Conservation (phyloP, 1,140 invertebrate species). For the Drosophila quadrilineata region DNA sequence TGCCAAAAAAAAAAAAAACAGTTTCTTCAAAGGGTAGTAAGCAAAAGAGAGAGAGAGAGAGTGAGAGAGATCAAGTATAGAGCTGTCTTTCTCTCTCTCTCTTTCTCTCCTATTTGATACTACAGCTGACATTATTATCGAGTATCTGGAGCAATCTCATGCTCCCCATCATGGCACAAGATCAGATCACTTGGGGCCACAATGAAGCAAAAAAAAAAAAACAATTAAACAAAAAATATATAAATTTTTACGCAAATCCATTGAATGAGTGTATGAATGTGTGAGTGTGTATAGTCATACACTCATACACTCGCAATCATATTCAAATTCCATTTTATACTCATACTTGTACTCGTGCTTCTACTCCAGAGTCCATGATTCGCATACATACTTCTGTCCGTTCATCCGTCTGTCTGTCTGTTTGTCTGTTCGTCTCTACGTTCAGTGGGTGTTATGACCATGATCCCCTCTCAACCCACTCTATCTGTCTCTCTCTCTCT, state of each 20-base stretch:
- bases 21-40: not conserved
- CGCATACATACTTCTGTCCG: no score
- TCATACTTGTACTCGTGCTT: no score
- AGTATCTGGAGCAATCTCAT: slow-evolving; percentile 15
- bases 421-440: no score
- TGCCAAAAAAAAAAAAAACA: no score
- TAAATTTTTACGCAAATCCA: not conserved
- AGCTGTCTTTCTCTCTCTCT: not conserved
- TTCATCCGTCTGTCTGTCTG: no score
- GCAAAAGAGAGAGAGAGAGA: not conserved
- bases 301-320: not conserved
- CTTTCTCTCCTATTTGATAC: not conserved
- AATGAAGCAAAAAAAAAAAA: no score
- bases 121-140: not conserved
- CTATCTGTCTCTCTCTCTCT: no score
- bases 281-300: not conserved
- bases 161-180: no score
- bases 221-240: not conserved
- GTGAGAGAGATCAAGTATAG: not conserved
- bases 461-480: no score
- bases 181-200: slow-evolving; percentile 1
- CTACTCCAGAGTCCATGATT: no score
- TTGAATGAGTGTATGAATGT: not conserved
- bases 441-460: slow-evolving; percentile 15
- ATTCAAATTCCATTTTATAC: no score